Percentiles rank a stretch among this genome's conserved stretches.
Conservation (phyloP, 2,797 vertebrate genomes). For the Sarcophilus harrisii region DNA sequence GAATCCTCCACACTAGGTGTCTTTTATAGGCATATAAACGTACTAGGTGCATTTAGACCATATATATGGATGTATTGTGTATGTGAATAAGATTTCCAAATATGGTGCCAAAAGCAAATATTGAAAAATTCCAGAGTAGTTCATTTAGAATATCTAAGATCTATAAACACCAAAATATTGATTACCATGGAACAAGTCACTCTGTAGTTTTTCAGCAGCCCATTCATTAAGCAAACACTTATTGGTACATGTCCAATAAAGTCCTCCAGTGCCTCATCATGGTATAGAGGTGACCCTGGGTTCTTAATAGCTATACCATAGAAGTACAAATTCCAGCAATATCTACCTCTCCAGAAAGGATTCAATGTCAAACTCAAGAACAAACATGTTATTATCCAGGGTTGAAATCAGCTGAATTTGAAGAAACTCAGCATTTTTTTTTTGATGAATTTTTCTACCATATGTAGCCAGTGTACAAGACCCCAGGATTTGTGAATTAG, state of each 20-base stretch:
- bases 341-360: background rate
- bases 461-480: background rate
- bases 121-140: constrained; percentile 18
- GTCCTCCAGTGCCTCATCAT: background rate
- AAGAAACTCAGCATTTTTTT: background rate
- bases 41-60: background rate
- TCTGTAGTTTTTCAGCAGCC: background rate
- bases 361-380: background rate
- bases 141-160: background rate
- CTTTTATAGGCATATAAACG: background rate
- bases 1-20: background rate
- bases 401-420: background rate
- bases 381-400: background rate
- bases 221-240: background rate
- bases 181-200: background rate
- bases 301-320: background rate
- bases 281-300: background rate
- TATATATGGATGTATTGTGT: background rate
- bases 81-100: constrained; percentile 6
- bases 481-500: background rate
- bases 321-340: background rate
- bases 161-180: background rate
- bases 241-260: background rate
- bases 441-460: background rate
- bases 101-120: background rate